Percentiles rank a stretch among this genome's conserved stretches.
Evolutionary conservation across 2,888 invertebrate species (phyloP).

Genomic region (Acronicta leporina): DNA sequence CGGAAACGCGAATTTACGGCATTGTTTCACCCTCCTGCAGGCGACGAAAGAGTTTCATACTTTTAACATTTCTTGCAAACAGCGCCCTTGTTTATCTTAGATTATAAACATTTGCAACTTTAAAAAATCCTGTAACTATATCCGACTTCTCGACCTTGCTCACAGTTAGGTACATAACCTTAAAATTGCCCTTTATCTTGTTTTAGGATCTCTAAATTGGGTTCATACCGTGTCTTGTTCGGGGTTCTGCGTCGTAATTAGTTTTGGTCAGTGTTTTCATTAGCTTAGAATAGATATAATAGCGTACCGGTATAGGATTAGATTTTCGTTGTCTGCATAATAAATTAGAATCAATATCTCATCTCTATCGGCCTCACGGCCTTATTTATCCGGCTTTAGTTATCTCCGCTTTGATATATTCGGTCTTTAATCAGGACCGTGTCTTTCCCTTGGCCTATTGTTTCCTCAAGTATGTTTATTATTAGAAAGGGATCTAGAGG

Average conservation of each 20-base stretch:
- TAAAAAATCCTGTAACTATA: conserved; percentile 65
- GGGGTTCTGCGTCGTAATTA: conserved; percentile 63
- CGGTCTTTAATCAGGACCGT: conserved; percentile 47
- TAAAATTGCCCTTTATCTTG: conserved; percentile 28
- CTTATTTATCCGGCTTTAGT: conserved; percentile 64
- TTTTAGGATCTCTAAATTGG: conserved; percentile 37
- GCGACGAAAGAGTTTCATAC: conserved; percentile 75
- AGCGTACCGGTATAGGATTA: conserved; percentile 64
- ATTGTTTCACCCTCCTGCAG: conserved; percentile 65
- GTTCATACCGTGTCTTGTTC: conserved; percentile 38
- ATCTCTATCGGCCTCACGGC: conserved; percentile 54
- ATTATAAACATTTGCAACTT: conserved; percentile 72
- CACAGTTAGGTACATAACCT: conserved; percentile 12
- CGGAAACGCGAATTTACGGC: conserved; percentile 76
- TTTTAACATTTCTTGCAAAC: conserved; percentile 74
- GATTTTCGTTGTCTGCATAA: conserved; percentile 69
- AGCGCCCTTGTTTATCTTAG: conserved; percentile 70
- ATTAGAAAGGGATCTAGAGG: conserved; percentile 41
- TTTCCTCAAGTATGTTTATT: conserved; percentile 44
- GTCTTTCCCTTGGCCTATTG: conserved; percentile 43
- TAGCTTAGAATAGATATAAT: conserved; percentile 67
- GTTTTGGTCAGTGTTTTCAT: conserved; percentile 65
- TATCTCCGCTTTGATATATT: conserved; percentile 51
- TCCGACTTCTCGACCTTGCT: conserved; percentile 29
- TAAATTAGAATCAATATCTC: conserved; percentile 71